These are phyloP conservation scores for Gobiocypris rarus DNA, from an alignment of 2,113 vertebrate genomes.

Conservation along the genomic window DNA sequence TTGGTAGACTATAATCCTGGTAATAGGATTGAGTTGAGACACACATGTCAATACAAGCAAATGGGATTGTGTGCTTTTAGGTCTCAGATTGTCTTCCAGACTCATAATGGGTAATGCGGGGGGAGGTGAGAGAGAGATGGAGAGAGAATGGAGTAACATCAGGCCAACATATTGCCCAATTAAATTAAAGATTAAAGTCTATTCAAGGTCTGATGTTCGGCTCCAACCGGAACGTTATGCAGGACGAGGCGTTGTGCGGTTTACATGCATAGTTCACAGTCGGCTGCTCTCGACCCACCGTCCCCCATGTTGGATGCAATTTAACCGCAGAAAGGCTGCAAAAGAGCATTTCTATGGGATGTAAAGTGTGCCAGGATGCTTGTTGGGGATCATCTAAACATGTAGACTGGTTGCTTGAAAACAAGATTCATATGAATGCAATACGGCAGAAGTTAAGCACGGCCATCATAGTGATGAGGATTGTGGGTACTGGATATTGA, in stretches of 20 bases:
- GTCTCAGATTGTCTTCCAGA: constrained; percentile 61
- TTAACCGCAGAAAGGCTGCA: background rate
- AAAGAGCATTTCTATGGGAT: background rate
- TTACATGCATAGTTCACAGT: constrained; percentile 9
- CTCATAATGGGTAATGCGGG: constrained; percentile 44
- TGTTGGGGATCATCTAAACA: background rate
- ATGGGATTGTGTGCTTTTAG: constrained; percentile 77
- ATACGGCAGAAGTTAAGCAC: background rate
- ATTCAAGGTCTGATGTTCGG: constrained; percentile 30
- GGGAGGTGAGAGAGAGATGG: background rate
- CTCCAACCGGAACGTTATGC: background rate
- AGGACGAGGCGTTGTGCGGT: background rate
- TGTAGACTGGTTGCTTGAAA: background rate
- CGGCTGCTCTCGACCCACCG: background rate
- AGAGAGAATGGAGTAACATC: constrained; percentile 41
- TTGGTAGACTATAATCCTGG: constrained; percentile 78
- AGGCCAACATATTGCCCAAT: constrained; percentile 35
- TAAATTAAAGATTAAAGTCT: constrained; percentile 54
- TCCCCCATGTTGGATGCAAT: background rate
- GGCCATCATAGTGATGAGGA: too few species aligned
- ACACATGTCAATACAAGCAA: constrained; percentile 82
- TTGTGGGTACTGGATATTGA: too few species aligned
- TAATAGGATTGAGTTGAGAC: constrained; percentile 81
- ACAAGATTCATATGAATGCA: background rate
- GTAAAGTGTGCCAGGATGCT: background rate